A percentile compares a stretch with the other conserved stretches of the same genome.
phyloP scores from a whole-genome alignment of 1,140 invertebrate species.

The Formica exsecta region DNA sequence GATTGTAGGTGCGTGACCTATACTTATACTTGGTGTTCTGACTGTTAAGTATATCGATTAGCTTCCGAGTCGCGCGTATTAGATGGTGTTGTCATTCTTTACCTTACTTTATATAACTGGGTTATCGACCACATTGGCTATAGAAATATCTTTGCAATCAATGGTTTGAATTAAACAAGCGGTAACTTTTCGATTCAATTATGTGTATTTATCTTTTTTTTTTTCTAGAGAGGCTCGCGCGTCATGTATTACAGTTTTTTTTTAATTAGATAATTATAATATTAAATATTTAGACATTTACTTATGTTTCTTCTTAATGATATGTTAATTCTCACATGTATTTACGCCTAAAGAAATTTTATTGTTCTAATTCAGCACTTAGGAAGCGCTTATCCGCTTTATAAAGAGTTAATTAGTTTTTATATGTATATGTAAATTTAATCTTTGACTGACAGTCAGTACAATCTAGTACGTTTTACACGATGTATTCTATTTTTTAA shows the following conservation, averaged over 20 bases:
- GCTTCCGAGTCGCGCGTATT: slow-evolving; percentile 54
- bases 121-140: slow-evolving; percentile 70
- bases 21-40: neutral
- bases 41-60: slow-evolving; percentile 50
- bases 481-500: neutral
- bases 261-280: neutral
- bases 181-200: neutral
- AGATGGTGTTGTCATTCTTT: slow-evolving; percentile 53
- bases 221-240: neutral
- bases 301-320: neutral
- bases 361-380: slow-evolving; percentile 9
- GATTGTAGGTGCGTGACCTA: slow-evolving; percentile 28
- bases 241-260: neutral
- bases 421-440: slow-evolving; percentile 3
- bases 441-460: neutral
- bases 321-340: neutral
- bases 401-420: slow-evolving; percentile 49
- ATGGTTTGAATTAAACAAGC: slow-evolving; percentile 30
- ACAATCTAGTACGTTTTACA: neutral
- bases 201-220: neutral
- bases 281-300: neutral
- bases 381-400: slow-evolving; percentile 36
- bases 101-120: slow-evolving; percentile 64
- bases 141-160: slow-evolving; percentile 62
- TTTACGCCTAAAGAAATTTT: neutral